A percentile compares a stretch with the other conserved stretches of the same genome.
Conservation (phyloP, 2,113 vertebrate species). For the Trematomus loennbergii region DNA sequence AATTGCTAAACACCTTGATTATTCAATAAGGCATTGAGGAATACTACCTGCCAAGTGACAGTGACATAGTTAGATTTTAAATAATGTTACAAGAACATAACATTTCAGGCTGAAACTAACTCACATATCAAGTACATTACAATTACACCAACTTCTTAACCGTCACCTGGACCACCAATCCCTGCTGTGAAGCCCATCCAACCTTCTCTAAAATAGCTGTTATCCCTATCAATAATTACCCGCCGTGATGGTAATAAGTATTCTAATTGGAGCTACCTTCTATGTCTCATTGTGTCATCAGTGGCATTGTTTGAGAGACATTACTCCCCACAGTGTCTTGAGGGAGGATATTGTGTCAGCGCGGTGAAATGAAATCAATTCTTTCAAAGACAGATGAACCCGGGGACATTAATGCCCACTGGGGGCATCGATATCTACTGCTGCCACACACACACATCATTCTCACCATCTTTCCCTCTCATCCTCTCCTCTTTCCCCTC, state of each 20-base stretch:
- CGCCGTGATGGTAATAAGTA: not conserved
- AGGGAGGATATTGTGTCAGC: slow-evolving; percentile 31
- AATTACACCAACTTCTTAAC: no score
- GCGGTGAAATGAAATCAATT: slow-evolving; percentile 60
- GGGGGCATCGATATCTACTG: slow-evolving; percentile 51
- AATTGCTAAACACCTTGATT: no score
- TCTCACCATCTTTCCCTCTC: not conserved
- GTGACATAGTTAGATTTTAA: no score
- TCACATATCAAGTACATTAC: no score
- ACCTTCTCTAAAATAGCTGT: not conserved
- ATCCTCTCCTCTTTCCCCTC: slow-evolving; percentile 32
- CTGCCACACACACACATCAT: slow-evolving; percentile 39
- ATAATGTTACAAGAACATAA: no score
- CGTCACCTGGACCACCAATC: no score
- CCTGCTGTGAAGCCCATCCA: not conserved
- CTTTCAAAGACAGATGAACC: slow-evolving; percentile 52
- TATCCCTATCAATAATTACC: not conserved
- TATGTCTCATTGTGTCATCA: slow-evolving; percentile 19
- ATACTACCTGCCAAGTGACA: no score
- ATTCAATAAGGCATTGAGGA: no score
- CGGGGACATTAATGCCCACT: slow-evolving; percentile 48
- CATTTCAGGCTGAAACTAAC: no score
- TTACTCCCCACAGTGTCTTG: slow-evolving; percentile 16
- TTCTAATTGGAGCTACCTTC: slow-evolving; percentile 28
- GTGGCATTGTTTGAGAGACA: slow-evolving; percentile 7